Base-by-base conservation (phyloP, 92 coral and sea anemone genomes). In the Parazoanthus darwini region DNA sequence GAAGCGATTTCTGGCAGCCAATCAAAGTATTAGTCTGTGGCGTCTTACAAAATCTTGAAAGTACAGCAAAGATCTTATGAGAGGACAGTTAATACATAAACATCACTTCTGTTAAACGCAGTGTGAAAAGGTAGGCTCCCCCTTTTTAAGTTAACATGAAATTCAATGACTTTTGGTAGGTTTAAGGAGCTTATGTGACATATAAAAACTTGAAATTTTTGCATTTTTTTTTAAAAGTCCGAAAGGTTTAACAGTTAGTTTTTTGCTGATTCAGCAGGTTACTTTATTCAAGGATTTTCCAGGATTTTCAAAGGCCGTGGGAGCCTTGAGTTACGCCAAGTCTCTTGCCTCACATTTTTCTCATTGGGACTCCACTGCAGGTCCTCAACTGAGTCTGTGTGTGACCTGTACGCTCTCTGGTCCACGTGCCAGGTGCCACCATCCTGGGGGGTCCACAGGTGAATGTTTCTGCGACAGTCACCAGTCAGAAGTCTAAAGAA, bases 321-420 rank as follows among this genome's bases (percentile, higher is more conserved):
- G 9, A 48, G 75, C 13, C 13, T 13, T 23, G 75, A 0, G 7
- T 39, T 10, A 48, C 51, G 33, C 33, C 33, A 29, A 48, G 11
- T 6, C 51, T 48, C 6, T 9, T 26, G 37, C 35, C 96, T 76
- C 92, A 96, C 99, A 80, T 95, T 95, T 46, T 94, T 92, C 85
- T 96, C 99, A 93, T 95, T 96, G 11, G 99, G 98, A 82, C 99
- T 96, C 99, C 99, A 96, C 80, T 96, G 99, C 77, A 96, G 70
- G 74, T 96, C 99, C 75, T 96, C 99, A 2, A 96, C 99, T 68
- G 99, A 96, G 86, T 92, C 95, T 81, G 98, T 92, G 75, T 96
- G 99, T 8, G 98, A 86, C 38, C 91, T 91, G 88, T 89, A 96
- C 4, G 99, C 94, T 59, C 98, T 77, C 89, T 96, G 99, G 74